phyloP scores from a whole-genome alignment of 2,113 vertebrate species.

The Lampris incognitus region DNA sequence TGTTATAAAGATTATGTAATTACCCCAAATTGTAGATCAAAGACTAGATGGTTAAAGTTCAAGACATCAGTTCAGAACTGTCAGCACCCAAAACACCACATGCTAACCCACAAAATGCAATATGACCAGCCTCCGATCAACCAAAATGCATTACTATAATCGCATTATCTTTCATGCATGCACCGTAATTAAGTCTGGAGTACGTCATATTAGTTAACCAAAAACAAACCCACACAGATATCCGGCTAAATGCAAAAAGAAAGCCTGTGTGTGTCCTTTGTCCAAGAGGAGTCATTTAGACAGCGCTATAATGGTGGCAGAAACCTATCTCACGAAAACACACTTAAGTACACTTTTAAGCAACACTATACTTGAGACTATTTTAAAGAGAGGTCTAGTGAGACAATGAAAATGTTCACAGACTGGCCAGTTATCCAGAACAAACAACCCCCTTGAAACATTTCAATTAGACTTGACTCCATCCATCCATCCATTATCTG shows the following conservation, averaged over 20 bases:
- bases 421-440: too few species aligned
- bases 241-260: constrained; percentile 54
- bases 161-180: neutral
- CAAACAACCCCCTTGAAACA: too few species aligned
- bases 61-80: neutral
- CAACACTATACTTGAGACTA: neutral
- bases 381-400: too few species aligned
- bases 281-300: neutral
- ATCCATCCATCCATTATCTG: too few species aligned
- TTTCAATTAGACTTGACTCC: too few species aligned
- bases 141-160: neutral
- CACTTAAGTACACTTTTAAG: neutral
- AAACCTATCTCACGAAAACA: neutral
- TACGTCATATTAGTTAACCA: neutral
- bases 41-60: neutral
- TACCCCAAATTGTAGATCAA: too few species aligned
- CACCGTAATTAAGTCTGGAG: neutral
- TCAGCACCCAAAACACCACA: neutral
- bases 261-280: neutral
- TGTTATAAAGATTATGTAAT: too few species aligned
- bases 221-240: neutral
- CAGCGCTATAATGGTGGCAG: neutral
- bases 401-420: too few species aligned
- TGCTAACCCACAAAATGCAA: neutral
- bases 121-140: neutral